Evolutionary conservation across 2,888 invertebrate species (phyloP).

Genomic region (Atethmia centrago): DNA sequence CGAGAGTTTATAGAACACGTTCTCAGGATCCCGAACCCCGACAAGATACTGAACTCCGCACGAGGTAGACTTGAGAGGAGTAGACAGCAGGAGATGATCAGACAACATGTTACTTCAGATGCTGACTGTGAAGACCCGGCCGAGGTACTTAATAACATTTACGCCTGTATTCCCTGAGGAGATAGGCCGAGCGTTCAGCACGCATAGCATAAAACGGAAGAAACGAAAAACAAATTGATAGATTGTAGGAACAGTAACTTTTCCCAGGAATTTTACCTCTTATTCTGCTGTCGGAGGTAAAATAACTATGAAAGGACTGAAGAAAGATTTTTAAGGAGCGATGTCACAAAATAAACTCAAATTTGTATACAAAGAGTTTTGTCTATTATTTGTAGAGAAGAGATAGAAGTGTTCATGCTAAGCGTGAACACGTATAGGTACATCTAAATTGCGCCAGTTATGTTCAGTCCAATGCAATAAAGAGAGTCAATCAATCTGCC

Average conservation of each 20-base stretch:
- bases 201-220: background rate
- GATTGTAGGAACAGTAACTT: background rate
- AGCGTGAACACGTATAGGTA: background rate
- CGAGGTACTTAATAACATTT: conserved; percentile 71
- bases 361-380: background rate
- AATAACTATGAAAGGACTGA: background rate
- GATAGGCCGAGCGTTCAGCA: too few relatives aligned
- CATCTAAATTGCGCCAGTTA: background rate
- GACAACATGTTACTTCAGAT: conserved; percentile 68
- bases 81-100: conserved; percentile 69
- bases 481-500: too few relatives aligned
- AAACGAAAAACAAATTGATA: background rate
- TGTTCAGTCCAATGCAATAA: background rate
- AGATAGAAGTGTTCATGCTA: background rate
- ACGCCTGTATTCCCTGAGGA: too few relatives aligned
- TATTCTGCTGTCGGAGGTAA: background rate
- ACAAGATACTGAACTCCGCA: conserved; percentile 83
- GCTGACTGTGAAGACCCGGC: conserved; percentile 76
- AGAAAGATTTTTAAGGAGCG: background rate
- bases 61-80: conserved; percentile 79
- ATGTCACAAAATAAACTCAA: background rate
- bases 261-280: background rate
- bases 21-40: conserved; percentile 80
- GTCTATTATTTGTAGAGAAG: background rate
- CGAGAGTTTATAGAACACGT: conserved; percentile 82